Conservation (phyloP, 2,888 invertebrate species). For the Lampropteryx suffumata region DNA sequence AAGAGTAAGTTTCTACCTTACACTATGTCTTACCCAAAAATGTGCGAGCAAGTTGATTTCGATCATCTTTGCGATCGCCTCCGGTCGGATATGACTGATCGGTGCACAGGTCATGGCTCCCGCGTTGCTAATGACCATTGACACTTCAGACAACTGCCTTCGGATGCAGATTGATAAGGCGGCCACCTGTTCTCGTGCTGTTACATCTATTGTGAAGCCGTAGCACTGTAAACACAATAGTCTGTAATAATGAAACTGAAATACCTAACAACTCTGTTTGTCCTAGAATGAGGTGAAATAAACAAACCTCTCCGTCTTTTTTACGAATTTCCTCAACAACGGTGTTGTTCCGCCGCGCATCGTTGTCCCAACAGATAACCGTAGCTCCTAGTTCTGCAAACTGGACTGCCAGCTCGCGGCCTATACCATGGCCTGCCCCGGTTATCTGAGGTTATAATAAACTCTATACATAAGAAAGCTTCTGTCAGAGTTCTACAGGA, state of each 20-base stretch:
- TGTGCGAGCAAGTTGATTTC: conserved; percentile 71
- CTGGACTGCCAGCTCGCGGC: conserved; percentile 72
- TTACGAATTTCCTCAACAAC: conserved; percentile 68
- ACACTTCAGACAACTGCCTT: conserved; percentile 63
- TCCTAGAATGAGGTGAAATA: no score
- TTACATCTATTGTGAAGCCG: conserved; percentile 73
- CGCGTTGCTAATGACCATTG: conserved; percentile 72
- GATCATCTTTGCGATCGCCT: conserved; percentile 54
- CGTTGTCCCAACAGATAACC: conserved; percentile 74
- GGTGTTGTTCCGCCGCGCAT: conserved; percentile 60
- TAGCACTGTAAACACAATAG: conserved; percentile 51
- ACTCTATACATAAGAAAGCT: no score
- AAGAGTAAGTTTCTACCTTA: no score
- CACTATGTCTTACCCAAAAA: conserved; percentile 62
- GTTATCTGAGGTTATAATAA: conserved; percentile 54
- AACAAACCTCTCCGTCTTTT: conserved; percentile 68
- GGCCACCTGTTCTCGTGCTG: conserved; percentile 71
- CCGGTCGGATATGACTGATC: conserved; percentile 55
- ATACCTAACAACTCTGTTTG: no score
- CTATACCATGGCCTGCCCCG: conserved; percentile 69
- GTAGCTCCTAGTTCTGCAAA: conserved; percentile 74
- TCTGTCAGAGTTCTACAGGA: no score
- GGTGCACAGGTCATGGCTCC: conserved; percentile 59
- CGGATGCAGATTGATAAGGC: conserved; percentile 64
- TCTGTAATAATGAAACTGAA: background rate